Conservation (phyloP, 2,888 invertebrate species). For the Pandemis corylana region DNA sequence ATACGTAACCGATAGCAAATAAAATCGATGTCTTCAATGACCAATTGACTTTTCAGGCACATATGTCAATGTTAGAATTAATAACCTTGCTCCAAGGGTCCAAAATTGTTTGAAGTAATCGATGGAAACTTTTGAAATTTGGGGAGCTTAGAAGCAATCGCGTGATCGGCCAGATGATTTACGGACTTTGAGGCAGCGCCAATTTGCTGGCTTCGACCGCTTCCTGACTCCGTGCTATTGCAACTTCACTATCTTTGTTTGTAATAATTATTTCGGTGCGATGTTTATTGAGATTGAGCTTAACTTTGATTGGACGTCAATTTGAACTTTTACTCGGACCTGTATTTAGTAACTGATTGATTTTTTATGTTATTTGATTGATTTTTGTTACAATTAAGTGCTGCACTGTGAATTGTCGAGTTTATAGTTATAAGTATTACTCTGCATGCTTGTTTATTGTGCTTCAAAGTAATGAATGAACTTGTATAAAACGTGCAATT, state of each 20-base stretch:
- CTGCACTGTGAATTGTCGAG: not conserved
- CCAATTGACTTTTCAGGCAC: not conserved
- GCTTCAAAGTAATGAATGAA: not conserved
- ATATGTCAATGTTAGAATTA: not conserved
- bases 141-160: conserved; percentile 15
- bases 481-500: too few relatives aligned
- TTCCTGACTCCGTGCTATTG: conserved; percentile 31
- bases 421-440: not conserved
- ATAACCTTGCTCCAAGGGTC: not conserved
- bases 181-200: conserved; percentile 14
- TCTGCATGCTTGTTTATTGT: not conserved
- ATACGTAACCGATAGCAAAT: not conserved
- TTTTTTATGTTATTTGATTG: too few relatives aligned
- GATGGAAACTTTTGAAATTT: conserved; percentile 23
- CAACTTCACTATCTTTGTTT: conserved; percentile 23
- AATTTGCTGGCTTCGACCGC: conserved; percentile 24
- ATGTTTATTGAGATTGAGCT: not conserved
- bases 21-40: not conserved
- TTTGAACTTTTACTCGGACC: too few relatives aligned
- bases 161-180: conserved; percentile 26
- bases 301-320: too few relatives aligned
- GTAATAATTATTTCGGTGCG: conserved; percentile 18
- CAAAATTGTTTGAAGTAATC: conserved; percentile 11
- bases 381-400: too few relatives aligned
- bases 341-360: too few relatives aligned